phyloP scores from a whole-genome alignment of 2,888 invertebrate genomes.

The Drosophila diplacantha region DNA sequence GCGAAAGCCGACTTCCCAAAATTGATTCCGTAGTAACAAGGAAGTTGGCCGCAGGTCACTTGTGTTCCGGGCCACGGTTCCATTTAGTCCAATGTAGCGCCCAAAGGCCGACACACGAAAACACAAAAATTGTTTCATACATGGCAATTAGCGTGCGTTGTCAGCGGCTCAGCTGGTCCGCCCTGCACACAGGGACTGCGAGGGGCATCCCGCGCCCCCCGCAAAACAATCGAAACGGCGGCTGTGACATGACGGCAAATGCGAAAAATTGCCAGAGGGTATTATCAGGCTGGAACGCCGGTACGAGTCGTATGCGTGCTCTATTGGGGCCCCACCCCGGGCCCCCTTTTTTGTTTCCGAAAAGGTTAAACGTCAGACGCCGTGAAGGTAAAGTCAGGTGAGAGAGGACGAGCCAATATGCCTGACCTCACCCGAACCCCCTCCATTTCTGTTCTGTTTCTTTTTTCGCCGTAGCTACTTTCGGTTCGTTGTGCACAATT shows the following conservation, averaged over 20 bases:
- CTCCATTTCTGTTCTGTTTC: not conserved
- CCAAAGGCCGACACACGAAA: conserved; percentile 34
- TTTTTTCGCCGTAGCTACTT: conserved; percentile 17
- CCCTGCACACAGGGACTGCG: not conserved
- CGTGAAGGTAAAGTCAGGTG: conserved; percentile 35
- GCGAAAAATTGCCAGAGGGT: conserved; percentile 57
- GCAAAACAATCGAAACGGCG: conserved; percentile 45
- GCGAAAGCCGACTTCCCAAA: conserved; percentile 17
- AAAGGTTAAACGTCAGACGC: conserved; percentile 38
- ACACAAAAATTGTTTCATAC: conserved; percentile 42
- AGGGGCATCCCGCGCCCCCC: not conserved
- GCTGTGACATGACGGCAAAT: conserved; percentile 54
- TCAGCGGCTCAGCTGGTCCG: conserved; percentile 21
- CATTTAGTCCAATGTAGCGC: conserved; percentile 36
- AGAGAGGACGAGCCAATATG: conserved; percentile 29
- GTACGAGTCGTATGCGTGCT: conserved; percentile 3
- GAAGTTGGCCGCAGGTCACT: conserved; percentile 35
- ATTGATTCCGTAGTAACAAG: conserved; percentile 39
- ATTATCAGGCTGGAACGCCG: conserved; percentile 32
- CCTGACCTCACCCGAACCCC: conserved; percentile 27
- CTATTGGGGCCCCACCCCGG: not conserved
- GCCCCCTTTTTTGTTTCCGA: conserved; percentile 5
- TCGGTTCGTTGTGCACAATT: conserved; percentile 45
- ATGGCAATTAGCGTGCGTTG: conserved; percentile 59
- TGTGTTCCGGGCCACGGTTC: conserved; percentile 22